phyloP scores from a whole-genome alignment of 2,888 invertebrate species.

The Cerceris rybyensis region DNA sequence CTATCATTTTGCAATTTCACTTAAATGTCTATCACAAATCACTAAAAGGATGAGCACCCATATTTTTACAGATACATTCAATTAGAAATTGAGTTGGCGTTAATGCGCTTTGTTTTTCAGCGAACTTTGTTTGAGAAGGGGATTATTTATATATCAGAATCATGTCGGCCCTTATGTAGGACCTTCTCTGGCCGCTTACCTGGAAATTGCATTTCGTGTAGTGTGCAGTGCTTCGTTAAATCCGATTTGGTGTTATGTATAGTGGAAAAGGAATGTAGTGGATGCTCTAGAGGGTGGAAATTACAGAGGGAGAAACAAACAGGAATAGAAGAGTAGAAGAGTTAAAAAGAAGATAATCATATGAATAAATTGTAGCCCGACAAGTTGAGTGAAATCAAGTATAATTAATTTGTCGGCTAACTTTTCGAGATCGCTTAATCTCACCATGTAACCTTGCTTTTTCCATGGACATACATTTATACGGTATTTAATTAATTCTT shows the following conservation, averaged over 20 bases:
- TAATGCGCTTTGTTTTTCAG: too few species aligned
- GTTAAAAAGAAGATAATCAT: conserved; percentile 24
- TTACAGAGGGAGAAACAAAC: conserved; percentile 21
- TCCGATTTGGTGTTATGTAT: conserved; percentile 38
- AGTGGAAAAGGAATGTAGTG: conserved; percentile 19
- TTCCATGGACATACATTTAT: too few species aligned
- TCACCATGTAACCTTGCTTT: background rate
- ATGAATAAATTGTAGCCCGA: conserved; percentile 23
- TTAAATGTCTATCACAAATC: too few species aligned
- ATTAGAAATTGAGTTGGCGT: too few species aligned
- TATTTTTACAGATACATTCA: too few species aligned
- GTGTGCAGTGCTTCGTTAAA: conserved; percentile 38
- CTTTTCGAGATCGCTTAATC: conserved; percentile 11
- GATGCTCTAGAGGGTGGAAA: conserved; percentile 15
- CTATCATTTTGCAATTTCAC: too few species aligned
- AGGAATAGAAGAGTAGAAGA: conserved; percentile 4
- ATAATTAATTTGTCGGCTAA: conserved; percentile 12
- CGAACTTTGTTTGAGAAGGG: conserved; percentile 1
- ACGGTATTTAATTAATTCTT: too few species aligned
- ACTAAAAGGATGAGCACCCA: too few species aligned
- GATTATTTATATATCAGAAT: conserved; percentile 26
- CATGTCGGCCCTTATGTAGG: conserved; percentile 1
- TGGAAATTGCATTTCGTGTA: conserved; percentile 41
- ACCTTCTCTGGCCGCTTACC: conserved; percentile 17
- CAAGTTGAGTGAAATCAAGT: conserved; percentile 5